phyloP scores from a whole-genome alignment of 92 coral and sea anemone genomes.

The Parazoanthus darwini region DNA sequence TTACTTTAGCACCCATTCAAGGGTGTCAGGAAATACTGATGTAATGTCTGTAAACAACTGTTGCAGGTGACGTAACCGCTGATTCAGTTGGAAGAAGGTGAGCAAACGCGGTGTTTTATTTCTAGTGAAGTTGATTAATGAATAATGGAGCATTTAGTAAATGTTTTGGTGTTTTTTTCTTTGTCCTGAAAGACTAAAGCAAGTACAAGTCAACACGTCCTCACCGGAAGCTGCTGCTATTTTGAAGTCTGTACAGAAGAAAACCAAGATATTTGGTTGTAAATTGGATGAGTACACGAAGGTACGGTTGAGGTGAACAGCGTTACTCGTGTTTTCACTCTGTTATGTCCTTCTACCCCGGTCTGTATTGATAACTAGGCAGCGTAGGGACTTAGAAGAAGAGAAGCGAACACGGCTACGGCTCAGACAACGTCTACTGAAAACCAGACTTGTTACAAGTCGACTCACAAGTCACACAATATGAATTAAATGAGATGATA shows the following conservation, averaged over 20 bases:
- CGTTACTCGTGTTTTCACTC: not conserved
- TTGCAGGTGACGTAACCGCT: slow-evolving; percentile 80
- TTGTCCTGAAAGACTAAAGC: slow-evolving; percentile 36
- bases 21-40: not conserved
- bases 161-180: not conserved
- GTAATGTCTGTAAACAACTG: not conserved
- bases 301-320: slow-evolving; percentile 45
- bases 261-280: slow-evolving; percentile 94
- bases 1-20: not conserved
- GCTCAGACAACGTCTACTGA: too few relatives aligned
- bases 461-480: too few relatives aligned
- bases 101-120: not conserved
- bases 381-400: too few relatives aligned
- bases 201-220: slow-evolving; percentile 44
- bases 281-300: slow-evolving; percentile 84
- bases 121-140: not conserved
- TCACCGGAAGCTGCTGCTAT: slow-evolving; percentile 79
- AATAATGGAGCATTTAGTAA: not conserved
- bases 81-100: slow-evolving; percentile 80
- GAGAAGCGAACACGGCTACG: too few relatives aligned
- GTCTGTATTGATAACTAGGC: not conserved
- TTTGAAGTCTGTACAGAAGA: slow-evolving; percentile 84
- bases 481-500: too few relatives aligned
- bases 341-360: not conserved
- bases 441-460: too few relatives aligned